A percentile compares a stretch with the other conserved stretches of the same genome.
These are phyloP conservation scores for Hirtodrosophila histrioides DNA, from an alignment of 2,888 invertebrate genomes.

Conservation along the genomic window DNA sequence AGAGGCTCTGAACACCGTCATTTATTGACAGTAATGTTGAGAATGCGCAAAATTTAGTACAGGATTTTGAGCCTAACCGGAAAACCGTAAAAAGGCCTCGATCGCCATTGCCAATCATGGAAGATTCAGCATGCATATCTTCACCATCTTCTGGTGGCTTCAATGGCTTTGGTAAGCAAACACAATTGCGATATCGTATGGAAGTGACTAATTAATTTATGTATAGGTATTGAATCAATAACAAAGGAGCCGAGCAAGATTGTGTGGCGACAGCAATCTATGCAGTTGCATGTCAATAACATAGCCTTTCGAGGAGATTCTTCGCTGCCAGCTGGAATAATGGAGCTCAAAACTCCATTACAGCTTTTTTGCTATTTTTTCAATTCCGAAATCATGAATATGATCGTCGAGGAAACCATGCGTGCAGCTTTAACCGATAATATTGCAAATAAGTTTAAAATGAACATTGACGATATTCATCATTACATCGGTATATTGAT, in stretches of 20 bases:
- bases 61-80: constrained; percentile 2
- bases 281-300: constrained; percentile 10
- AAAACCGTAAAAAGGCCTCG: constrained; percentile 4
- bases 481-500: too few species aligned
- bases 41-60: constrained; percentile 4
- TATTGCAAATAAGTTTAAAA: too few species aligned
- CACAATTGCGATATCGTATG: constrained; percentile 4
- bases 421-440: too few species aligned
- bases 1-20: constrained; percentile 9
- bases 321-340: constrained; percentile 10
- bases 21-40: constrained; percentile 13
- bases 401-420: too few species aligned
- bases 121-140: constrained; percentile 18
- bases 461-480: too few species aligned
- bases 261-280: constrained; percentile 17
- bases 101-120: constrained; percentile 18
- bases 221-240: constrained; percentile 24
- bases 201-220: constrained; percentile 12
- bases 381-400: too few species aligned
- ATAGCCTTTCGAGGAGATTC: constrained; percentile 15
- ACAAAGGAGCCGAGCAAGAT: constrained; percentile 16
- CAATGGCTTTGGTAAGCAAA: constrained; percentile 14
- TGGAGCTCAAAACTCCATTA: background rate
- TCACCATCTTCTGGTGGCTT: background rate
- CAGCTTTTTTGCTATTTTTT: too few species aligned